Evolutionary conservation across 1,140 invertebrate genomes (phyloP).

Genomic region (Bombus waltoni): DNA sequence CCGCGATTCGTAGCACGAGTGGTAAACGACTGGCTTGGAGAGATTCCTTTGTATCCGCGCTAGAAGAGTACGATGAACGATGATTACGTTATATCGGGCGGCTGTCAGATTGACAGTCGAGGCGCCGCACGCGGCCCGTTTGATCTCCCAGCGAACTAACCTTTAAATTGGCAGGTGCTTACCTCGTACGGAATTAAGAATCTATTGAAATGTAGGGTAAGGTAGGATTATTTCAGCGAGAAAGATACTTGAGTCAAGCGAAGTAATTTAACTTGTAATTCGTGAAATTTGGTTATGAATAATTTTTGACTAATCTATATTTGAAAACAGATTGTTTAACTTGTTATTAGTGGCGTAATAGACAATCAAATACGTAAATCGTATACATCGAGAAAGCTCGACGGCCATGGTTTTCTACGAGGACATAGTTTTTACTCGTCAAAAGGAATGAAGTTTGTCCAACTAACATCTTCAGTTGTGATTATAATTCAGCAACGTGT

Average conservation of each 20-base stretch:
- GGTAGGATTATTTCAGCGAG: not conserved
- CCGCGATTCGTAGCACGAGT: not conserved
- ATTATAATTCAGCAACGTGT: not conserved
- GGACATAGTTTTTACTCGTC: not conserved
- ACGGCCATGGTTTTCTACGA: not conserved
- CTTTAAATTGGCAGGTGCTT: slow-evolving; percentile 60
- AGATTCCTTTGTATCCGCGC: slow-evolving; percentile 40
- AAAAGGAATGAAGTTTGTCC: not conserved
- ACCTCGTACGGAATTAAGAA: not conserved
- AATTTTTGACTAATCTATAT: not conserved
- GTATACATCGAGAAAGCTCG: not conserved
- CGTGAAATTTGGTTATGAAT: not conserved
- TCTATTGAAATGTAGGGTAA: not conserved
- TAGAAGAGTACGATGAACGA: slow-evolving; percentile 47
- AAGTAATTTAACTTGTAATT: not conserved
- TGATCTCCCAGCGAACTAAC: slow-evolving; percentile 50
- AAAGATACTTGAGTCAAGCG: not conserved
- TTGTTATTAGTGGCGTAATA: not conserved
- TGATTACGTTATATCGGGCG: slow-evolving; percentile 43
- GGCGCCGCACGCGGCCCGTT: slow-evolving; percentile 53
- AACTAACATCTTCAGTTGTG: too few relatives aligned
- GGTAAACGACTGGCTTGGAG: not conserved
- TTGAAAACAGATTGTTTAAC: not conserved
- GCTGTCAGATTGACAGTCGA: slow-evolving; percentile 59
- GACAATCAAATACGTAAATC: not conserved